These are phyloP conservation scores for Poecilia latipinna DNA, from an alignment of 2,113 vertebrate genomes.

Conservation along the genomic window DNA sequence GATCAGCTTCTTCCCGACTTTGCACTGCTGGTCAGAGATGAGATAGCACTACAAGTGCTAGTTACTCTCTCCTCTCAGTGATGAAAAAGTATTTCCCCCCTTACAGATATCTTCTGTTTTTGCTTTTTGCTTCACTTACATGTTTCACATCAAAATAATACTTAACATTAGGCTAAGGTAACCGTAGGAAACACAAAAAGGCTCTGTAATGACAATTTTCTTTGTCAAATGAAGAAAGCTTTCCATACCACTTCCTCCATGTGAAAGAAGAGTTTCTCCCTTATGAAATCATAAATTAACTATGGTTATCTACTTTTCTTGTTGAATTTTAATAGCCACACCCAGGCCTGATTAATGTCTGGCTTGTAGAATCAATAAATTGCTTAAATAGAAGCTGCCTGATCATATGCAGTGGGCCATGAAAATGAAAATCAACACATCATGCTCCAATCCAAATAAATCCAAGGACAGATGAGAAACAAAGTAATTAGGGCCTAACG, in stretches of 20 bases:
- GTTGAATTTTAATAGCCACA: background rate
- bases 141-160: background rate
- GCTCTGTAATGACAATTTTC: no score
- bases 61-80: constrained; percentile 22
- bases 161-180: background rate
- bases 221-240: no score
- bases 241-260: no score
- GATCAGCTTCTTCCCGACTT: constrained; percentile 46
- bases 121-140: background rate
- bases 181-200: background rate
- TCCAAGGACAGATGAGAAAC: no score
- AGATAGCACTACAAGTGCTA: constrained; percentile 23
- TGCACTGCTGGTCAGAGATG: constrained; percentile 30
- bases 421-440: background rate
- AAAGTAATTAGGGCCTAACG: no score
- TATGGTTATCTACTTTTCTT: background rate
- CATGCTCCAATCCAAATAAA: no score
- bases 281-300: no score
- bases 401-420: background rate
- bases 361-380: background rate
- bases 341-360: background rate
- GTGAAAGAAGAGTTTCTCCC: no score
- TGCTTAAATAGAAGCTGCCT: background rate
- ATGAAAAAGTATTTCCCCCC: background rate
- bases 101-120: background rate